Conservation (phyloP, 2,888 invertebrate species). For the Drosophila kambysellisi region DNA sequence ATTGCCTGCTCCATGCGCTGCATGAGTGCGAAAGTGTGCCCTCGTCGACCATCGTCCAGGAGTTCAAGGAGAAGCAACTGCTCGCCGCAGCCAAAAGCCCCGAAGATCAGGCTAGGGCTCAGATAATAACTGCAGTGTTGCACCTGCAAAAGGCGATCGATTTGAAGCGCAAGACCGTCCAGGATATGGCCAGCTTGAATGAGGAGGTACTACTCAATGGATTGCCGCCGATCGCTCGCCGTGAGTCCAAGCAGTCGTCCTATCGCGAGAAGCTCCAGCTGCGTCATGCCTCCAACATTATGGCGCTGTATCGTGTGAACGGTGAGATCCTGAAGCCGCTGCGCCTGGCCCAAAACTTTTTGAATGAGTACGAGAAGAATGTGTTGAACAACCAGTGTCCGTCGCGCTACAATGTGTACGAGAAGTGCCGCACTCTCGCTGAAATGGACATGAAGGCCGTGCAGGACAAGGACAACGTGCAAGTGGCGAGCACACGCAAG, state of each 20-base stretch:
- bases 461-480: neutral
- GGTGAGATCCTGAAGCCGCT: constrained; percentile 44
- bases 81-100: neutral
- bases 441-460: constrained; percentile 47
- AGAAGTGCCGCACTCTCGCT: constrained; percentile 49
- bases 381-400: constrained; percentile 1
- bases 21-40: constrained; percentile 22
- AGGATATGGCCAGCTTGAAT: constrained; percentile 46
- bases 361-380: constrained; percentile 29
- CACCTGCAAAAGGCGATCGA: constrained; percentile 34
- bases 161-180: constrained; percentile 39
- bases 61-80: neutral
- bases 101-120: neutral
- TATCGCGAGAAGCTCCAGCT: constrained; percentile 47
- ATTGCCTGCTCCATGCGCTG: constrained; percentile 31
- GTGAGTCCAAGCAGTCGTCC: constrained; percentile 36
- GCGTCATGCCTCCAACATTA: constrained; percentile 40
- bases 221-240: constrained; percentile 19
- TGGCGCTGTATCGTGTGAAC: constrained; percentile 49
- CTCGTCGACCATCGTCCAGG: constrained; percentile 27
- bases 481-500: constrained; percentile 6
- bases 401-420: constrained; percentile 20
- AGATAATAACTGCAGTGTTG: constrained; percentile 44
- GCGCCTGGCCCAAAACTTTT: constrained; percentile 31
- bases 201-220: constrained; percentile 31